phyloP scores from a whole-genome alignment of 1,140 invertebrate species.

The Euborellia annulipes region DNA sequence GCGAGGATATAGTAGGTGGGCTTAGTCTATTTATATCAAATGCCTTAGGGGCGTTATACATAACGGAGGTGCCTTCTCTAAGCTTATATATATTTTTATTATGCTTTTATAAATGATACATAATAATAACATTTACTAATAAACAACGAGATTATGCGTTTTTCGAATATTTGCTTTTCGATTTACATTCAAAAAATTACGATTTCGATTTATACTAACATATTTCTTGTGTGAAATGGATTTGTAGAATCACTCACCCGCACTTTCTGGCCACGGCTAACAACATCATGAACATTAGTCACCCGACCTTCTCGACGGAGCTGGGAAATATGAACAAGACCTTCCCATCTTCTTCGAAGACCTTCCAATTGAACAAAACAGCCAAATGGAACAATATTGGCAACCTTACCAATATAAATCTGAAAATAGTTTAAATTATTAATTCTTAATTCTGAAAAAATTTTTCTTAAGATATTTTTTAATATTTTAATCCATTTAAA shows the following conservation, averaged over 20 bases:
- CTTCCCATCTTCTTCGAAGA: conserved; percentile 75
- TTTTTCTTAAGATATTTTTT: neutral
- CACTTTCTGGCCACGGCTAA: conserved; percentile 77
- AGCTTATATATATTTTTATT: too few species aligned
- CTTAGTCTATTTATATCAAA: too few species aligned
- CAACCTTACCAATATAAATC: conserved; percentile 89
- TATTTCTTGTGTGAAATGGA: conserved; percentile 15
- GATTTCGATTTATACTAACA: too few species aligned
- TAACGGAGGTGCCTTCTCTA: too few species aligned
- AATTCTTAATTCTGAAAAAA: conserved; percentile 2
- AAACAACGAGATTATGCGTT: too few species aligned
- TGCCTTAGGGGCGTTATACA: too few species aligned
- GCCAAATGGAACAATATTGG: conserved; percentile 91
- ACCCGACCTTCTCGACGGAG: conserved; percentile 83
- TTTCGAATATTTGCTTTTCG: too few species aligned
- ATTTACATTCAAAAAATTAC: too few species aligned
- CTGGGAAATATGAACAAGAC: conserved; percentile 95
- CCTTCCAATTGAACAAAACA: conserved; percentile 96
- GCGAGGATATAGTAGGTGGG: too few species aligned
- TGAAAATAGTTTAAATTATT: conserved; percentile 26
- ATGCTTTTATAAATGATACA: too few species aligned
- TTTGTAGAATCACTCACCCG: conserved; percentile 45
- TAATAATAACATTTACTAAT: too few species aligned
- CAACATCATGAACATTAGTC: conserved; percentile 86
- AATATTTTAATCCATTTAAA: conserved; percentile 7